phyloP scores from a whole-genome alignment of 2,888 invertebrate genomes.

The Brenthis hecate region DNA sequence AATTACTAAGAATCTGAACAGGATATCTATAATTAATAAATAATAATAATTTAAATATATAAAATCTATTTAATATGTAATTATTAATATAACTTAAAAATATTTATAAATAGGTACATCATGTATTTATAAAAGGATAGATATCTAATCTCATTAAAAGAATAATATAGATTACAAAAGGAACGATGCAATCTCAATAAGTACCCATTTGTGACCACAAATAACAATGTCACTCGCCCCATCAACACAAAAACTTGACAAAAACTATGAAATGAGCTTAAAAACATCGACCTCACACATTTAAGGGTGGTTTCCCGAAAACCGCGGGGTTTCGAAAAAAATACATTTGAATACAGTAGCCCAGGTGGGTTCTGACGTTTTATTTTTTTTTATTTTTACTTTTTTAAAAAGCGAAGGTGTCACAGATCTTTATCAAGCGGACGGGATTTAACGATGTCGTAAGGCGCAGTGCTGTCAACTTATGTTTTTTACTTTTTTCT shows the following conservation, averaged over 20 bases:
- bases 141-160: constrained; percentile 14
- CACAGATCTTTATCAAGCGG: constrained; percentile 78
- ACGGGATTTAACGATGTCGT: constrained; percentile 77
- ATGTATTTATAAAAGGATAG: not conserved
- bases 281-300: constrained; percentile 66
- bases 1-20: too few relatives aligned
- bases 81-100: too few relatives aligned
- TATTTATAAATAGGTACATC: too few relatives aligned
- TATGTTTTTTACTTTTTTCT: constrained; percentile 62
- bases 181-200: constrained; percentile 50
- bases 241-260: constrained; percentile 41
- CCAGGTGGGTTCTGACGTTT: constrained; percentile 59
- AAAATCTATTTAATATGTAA: too few relatives aligned
- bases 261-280: constrained; percentile 54
- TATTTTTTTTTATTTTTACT: constrained; percentile 46
- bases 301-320: constrained; percentile 64
- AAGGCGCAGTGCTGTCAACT: constrained; percentile 70
- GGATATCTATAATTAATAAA: too few relatives aligned
- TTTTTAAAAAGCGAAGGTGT: constrained; percentile 62
- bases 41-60: too few relatives aligned
- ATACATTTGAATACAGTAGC: constrained; percentile 79
- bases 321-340: constrained; percentile 63
- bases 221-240: constrained; percentile 59
- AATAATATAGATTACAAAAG: constrained; percentile 12
- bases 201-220: constrained; percentile 52